Evolutionary conservation across 1,140 invertebrate genomes (phyloP).

Genomic region (Drosophila subpulchrella): DNA sequence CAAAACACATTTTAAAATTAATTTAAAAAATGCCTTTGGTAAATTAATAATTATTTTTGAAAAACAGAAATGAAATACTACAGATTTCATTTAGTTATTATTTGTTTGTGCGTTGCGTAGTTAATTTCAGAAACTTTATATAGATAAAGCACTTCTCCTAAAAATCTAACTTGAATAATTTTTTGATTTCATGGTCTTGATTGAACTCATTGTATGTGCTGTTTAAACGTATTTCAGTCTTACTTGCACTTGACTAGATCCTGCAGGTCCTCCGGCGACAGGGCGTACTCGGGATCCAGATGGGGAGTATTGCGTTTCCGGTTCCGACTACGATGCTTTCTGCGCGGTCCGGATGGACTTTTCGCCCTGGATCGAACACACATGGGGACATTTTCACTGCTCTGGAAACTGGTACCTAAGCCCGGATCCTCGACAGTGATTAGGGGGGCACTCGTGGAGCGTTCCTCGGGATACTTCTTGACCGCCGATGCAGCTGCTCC

Average conservation of each 20-base stretch:
- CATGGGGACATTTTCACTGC: slow-evolving; percentile 41
- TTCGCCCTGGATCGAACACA: neutral
- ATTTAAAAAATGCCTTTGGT: too few relatives aligned
- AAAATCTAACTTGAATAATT: too few relatives aligned
- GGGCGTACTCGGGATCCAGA: slow-evolving; percentile 65
- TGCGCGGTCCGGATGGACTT: neutral
- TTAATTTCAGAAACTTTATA: too few relatives aligned
- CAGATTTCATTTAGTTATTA: too few relatives aligned
- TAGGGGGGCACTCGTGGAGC: slow-evolving; percentile 14
- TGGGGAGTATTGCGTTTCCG: slow-evolving; percentile 1
- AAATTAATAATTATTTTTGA: too few relatives aligned
- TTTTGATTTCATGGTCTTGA: too few relatives aligned
- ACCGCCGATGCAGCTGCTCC: neutral
- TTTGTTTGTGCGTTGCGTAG: too few relatives aligned
- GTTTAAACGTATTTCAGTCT: slow-evolving; percentile 12
- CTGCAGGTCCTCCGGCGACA: slow-evolving; percentile 66
- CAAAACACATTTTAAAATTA: too few relatives aligned
- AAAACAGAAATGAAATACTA: too few relatives aligned
- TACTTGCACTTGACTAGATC: slow-evolving; percentile 83
- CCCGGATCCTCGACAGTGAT: slow-evolving; percentile 28
- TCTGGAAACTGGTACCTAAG: slow-evolving; percentile 39
- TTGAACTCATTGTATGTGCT: too few relatives aligned
- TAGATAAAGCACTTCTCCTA: too few relatives aligned
- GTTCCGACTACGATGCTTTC: slow-evolving; percentile 25
- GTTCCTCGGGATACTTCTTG: slow-evolving; percentile 59